Evolutionary conservation across 2,113 vertebrate species (phyloP), one percentile per base, ranked within the genome.

Genomic region (Notothenia coriiceps): DNA sequence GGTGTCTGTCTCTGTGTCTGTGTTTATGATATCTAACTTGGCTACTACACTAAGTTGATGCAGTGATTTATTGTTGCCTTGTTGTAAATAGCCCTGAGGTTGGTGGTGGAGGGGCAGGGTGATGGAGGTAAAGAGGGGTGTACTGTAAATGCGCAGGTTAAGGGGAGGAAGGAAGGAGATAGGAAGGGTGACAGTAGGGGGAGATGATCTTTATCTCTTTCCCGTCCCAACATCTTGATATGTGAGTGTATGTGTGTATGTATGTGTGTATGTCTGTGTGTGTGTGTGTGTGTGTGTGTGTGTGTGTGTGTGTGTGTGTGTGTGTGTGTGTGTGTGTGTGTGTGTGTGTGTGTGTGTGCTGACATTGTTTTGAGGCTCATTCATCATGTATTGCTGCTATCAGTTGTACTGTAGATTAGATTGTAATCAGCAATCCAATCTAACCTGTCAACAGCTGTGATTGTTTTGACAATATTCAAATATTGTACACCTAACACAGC

Each of bases 191-290:
- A 85, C 75, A 86, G 83, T 52, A 68, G 64, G 79, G 65, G 65
- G 85, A 75, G 86, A 72, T 82, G 69, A 87, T 84, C 67, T 73
- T 47, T 66, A 83, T 78, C n/a, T 80, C 33, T 62, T 81, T 64
- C 54, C 71, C 57, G 44, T 22, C 71, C 60, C 65, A 3, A 29
- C 29, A 29, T 29, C 29, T 47, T 47, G 10, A 22, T 56, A 12
- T 56, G 54, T 79, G 59, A 6, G 35, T 40, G 35, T 40, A 5
- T 40, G 33, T 35, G 33, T 35, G 33, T 35, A 5, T 35, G 35
- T 35, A 5, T 35, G 35, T 35, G 35, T 35, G 35, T 35, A 5
- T 35, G 35, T 35, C 5, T 35, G 35, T 35, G 35, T 35, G 5
- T 35, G 33, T 35, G 33, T 35, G 35, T 35, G 35, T 35, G 35